Conservation (phyloP, 2,797 vertebrate genomes). For the Prionace glauca region DNA sequence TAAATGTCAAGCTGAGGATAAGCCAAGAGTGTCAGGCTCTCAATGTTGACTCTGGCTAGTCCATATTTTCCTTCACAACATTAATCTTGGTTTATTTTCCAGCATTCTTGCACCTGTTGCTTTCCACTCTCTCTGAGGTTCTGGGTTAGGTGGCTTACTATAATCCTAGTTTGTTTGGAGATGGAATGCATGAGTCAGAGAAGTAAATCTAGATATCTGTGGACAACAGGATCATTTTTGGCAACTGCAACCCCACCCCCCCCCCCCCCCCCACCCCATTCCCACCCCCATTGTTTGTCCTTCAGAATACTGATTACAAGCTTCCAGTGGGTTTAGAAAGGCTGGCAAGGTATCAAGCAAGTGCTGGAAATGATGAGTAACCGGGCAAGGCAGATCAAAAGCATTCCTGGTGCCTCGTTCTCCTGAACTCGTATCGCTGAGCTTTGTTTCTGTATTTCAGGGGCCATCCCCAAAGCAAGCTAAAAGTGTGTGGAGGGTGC, state of each 20-base stretch:
- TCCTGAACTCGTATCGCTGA: not conserved
- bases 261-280: too few species aligned
- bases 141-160: not conserved
- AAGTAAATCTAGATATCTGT: not conserved
- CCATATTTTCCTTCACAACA: not conserved
- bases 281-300: not conserved
- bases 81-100: not conserved
- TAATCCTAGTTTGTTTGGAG: not conserved
- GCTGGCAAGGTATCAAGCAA: not conserved
- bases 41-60: not conserved
- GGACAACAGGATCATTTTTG: not conserved
- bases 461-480: not conserved
- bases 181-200: not conserved
- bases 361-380: not conserved
- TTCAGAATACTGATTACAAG: not conserved
- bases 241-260: too few species aligned
- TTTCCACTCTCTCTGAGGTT: not conserved
- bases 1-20: not conserved
- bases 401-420: not conserved
- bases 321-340: not conserved
- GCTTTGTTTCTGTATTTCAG: too few species aligned
- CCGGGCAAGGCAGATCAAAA: not conserved
- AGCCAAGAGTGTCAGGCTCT: not conserved
- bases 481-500: not conserved
- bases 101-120: slow-evolving; percentile 6